phyloP scores from a whole-genome alignment of 30 jellyfish, hydroid and myxozoan genomes.

The Thelohanellus kitauei region DNA sequence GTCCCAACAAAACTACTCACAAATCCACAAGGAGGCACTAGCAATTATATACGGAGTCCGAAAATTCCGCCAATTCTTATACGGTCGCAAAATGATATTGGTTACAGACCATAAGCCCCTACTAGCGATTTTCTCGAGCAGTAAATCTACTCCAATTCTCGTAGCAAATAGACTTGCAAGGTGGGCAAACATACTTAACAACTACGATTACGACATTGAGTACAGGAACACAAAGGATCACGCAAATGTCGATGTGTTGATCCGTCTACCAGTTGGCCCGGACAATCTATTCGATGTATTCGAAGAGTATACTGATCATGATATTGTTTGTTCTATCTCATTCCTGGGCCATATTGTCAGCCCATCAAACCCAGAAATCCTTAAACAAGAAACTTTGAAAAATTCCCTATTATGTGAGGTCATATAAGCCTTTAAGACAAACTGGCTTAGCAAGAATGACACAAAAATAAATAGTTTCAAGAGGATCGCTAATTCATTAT shows the following conservation, averaged over 20 bases:
- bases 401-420: too few relatives aligned
- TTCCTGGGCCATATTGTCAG: too few relatives aligned
- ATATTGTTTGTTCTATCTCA: too few relatives aligned
- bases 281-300: too few relatives aligned
- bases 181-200: conserved; percentile 12
- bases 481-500: conserved; percentile 1
- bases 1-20: conserved; percentile 11
- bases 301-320: too few relatives aligned
- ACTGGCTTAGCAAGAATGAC: not conserved
- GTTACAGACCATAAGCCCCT: conserved; percentile 12
- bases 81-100: conserved; percentile 7
- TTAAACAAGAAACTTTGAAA: too few relatives aligned
- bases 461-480: not conserved
- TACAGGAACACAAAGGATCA: conserved; percentile 10
- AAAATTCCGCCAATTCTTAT: conserved; percentile 5
- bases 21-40: conserved; percentile 9
- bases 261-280: too few relatives aligned
- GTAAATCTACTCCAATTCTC: conserved; percentile 3
- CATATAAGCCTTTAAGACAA: not conserved
- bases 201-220: conserved; percentile 4
- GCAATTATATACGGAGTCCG: conserved; percentile 2
- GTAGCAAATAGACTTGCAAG: conserved; percentile 9
- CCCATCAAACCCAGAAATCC: too few relatives aligned
- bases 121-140: conserved; percentile 6
- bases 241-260: conserved; percentile 12